Evolutionary conservation across 2,797 vertebrate species (phyloP), one percentile per base, ranked within the genome.

Genomic region (Manis javanica): DNA sequence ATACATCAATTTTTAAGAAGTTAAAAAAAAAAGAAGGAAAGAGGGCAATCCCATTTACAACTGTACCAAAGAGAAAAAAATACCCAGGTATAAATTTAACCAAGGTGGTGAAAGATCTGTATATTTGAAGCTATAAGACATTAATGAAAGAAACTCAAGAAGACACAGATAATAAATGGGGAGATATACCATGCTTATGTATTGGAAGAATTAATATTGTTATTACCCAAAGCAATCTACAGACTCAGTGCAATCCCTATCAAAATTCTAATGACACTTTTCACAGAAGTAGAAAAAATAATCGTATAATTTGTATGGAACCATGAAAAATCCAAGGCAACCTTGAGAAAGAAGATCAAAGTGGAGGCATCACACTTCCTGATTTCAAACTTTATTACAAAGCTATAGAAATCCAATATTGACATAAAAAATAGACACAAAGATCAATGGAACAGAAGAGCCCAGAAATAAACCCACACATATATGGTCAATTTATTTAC

Each of bases 11-110:
- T 46, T 46, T 46, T 46, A 46, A 46, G 11, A 46, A 46, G 46
- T 46, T 46, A 46, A 46, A 46, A 46, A 46, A 46, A 46, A 46
- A 46, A 46, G 42, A 46, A 46, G 46, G 46, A 46, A 46, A 46
- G 19, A 72, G 82, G 61, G 21, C 4, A 71, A 71, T 87, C 3
- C 31, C 51, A 92, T 49, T 68, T 66, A 85, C 1, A 59, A 21
- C 5, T 49, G 86, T 31, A 77, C 74, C 82, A 55, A 46, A 91
- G 77, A 78, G 82, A 78, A 85, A 84, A 75, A 77, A 92, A 77
- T 39, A 55, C 18, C 71, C 68, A 51, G 9, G 72, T 69, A 57
- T 78, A 93, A 92, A 87, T 57, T 61, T 74, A 83, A 75, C 15
- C 49, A 55, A 84, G 83, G 64, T 78, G n/a, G 26, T 79, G 21